These are phyloP conservation scores for Phenganax stokvisi DNA, from an alignment of 92 coral and sea anemone genomes.

Conservation along the genomic window DNA sequence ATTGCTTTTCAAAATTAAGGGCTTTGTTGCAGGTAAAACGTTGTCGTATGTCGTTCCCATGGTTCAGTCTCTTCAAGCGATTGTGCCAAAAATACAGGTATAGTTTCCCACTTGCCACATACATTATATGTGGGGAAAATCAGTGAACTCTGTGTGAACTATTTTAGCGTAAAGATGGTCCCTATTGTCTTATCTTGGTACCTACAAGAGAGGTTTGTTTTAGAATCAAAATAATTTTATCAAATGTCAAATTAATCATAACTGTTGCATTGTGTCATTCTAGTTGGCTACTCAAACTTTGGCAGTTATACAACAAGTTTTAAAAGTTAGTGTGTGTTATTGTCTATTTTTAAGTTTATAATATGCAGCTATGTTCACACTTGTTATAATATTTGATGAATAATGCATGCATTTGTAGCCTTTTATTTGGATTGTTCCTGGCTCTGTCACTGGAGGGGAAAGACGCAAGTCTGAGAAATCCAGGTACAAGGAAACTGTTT, in stretches of 20 bases:
- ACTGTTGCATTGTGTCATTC: not conserved
- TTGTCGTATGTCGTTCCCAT: slow-evolving; percentile 80
- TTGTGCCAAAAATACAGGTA: slow-evolving; percentile 70
- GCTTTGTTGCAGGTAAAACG: slow-evolving; percentile 69
- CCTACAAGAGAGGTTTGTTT: slow-evolving; percentile 89
- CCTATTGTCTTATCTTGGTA: slow-evolving; percentile 77
- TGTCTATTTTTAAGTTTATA: not conserved
- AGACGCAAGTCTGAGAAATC: slow-evolving; percentile 92
- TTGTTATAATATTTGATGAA: not conserved
- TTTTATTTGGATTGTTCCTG: slow-evolving; percentile 95
- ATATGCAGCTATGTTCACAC: too few relatives aligned
- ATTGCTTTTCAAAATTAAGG: not conserved
- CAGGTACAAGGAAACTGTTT: slow-evolving; percentile 45
- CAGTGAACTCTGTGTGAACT: not conserved
- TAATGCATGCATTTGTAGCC: slow-evolving; percentile 47
- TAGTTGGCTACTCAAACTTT: slow-evolving; percentile 91
- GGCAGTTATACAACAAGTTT: slow-evolving; percentile 66
- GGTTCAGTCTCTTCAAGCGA: slow-evolving; percentile 68
- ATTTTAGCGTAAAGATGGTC: slow-evolving; percentile 79
- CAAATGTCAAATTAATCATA: not conserved
- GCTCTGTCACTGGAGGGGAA: slow-evolving; percentile 86
- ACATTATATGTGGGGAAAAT: not conserved
- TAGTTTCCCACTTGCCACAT: not conserved
- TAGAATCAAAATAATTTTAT: not conserved
- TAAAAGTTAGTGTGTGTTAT: slow-evolving; percentile 54